Percentiles rank a stretch among this genome's conserved stretches.
Conservation (phyloP, 1,140 invertebrate genomes). For the Drosophila nigrodunni region DNA sequence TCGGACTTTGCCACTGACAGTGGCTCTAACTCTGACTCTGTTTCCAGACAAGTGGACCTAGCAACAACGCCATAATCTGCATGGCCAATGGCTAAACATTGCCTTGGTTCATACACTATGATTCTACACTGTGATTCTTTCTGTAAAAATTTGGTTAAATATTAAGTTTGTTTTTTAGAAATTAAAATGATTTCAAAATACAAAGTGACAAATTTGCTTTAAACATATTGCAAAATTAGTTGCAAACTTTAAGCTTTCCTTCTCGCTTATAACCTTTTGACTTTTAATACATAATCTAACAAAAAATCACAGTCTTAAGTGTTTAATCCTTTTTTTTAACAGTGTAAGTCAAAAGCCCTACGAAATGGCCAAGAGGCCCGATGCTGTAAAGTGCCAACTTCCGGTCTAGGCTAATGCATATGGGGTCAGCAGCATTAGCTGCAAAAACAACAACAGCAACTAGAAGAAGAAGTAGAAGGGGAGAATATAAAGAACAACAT, state of each 20-base stretch:
- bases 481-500: constrained; percentile 19
- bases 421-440: constrained; percentile 30
- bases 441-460: constrained; percentile 14
- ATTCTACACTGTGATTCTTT: too few species aligned
- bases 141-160: too few species aligned
- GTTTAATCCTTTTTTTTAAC: background rate
- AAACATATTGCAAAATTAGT: too few species aligned
- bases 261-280: too few species aligned
- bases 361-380: constrained; percentile 29
- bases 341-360: constrained; percentile 22
- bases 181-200: too few species aligned
- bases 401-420: constrained; percentile 65
- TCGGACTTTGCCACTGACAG: background rate
- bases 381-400: constrained; percentile 74
- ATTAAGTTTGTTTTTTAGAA: too few species aligned
- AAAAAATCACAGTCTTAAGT: too few species aligned
- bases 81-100: constrained; percentile 67
- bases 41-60: background rate
- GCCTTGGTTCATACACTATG: constrained; percentile 3
- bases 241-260: too few species aligned
- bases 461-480: background rate
- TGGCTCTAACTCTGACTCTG: background rate
- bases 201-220: too few species aligned
- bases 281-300: too few species aligned
- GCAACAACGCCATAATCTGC: constrained; percentile 54